phyloP scores from a whole-genome alignment of 1,140 invertebrate genomes.

The Odontomachus brunneus region DNA sequence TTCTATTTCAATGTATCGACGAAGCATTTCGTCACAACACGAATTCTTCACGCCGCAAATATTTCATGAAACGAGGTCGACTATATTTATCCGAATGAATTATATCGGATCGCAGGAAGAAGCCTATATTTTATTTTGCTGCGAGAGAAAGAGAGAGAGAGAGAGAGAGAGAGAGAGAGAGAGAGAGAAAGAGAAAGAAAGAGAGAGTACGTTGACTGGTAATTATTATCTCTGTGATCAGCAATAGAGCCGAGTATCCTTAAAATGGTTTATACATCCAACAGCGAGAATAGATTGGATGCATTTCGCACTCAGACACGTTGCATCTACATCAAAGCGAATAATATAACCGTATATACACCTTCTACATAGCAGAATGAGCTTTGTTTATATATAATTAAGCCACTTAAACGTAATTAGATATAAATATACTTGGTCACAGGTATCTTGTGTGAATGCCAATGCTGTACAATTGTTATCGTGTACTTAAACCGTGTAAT shows the following conservation, averaged over 20 bases:
- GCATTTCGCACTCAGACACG: neutral
- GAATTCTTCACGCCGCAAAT: neutral
- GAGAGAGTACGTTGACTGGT: neutral
- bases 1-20: constrained; percentile 25
- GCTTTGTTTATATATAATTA: constrained; percentile 22
- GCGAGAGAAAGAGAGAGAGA: no score
- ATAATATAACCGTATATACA: constrained; percentile 3
- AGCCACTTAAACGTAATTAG: constrained; percentile 12
- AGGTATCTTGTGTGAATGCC: neutral
- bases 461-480: neutral
- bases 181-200: no score
- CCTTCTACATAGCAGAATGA: neutral
- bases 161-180: no score
- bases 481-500: neutral
- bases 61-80: constrained; percentile 26
- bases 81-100: constrained; percentile 28
- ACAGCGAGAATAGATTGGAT: neutral
- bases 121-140: neutral
- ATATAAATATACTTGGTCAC: constrained; percentile 12
- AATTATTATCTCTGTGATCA: neutral
- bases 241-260: neutral
- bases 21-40: constrained; percentile 16
- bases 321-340: neutral
- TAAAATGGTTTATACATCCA: constrained; percentile 12
- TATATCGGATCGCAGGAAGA: neutral